Percentiles rank a stretch among this genome's conserved stretches.
Conservation (phyloP, 2,113 vertebrate genomes). For the Aramus guarauna region DNA sequence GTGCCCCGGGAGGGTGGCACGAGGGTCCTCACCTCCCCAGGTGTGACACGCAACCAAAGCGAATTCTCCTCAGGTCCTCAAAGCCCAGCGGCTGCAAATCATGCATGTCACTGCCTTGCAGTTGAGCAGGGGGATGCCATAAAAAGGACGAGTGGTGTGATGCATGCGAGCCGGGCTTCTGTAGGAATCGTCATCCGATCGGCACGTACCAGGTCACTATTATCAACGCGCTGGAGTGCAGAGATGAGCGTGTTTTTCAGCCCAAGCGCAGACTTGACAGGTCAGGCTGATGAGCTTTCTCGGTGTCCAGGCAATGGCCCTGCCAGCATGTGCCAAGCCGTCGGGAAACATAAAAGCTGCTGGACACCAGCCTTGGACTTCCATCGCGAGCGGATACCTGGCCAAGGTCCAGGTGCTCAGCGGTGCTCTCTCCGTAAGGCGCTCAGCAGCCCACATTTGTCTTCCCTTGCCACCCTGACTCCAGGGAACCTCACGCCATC, state of each 20-base stretch:
- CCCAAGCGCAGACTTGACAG: background rate
- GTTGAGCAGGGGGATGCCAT: accelerated
- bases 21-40: background rate
- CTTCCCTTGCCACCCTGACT: background rate
- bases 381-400: background rate
- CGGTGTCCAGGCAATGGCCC: background rate
- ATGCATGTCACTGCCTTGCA: accelerated
- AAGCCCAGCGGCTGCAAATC: background rate
- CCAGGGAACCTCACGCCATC: accelerated
- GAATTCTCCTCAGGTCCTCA: background rate
- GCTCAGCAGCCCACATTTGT: background rate
- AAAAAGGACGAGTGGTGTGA: background rate
- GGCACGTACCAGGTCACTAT: background rate
- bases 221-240: background rate
- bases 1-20: accelerated
- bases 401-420: background rate
- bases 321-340: accelerated
- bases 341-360: background rate
- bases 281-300: background rate
- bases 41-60: background rate
- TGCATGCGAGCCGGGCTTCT: accelerated
- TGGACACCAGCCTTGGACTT: background rate
- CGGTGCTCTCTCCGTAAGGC: background rate
- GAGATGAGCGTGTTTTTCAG: background rate
- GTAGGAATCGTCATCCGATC: background rate